These are phyloP conservation scores for Pseudomyrmex dendroicus DNA, from an alignment of 1,140 invertebrate species.

Conservation along the genomic window DNA sequence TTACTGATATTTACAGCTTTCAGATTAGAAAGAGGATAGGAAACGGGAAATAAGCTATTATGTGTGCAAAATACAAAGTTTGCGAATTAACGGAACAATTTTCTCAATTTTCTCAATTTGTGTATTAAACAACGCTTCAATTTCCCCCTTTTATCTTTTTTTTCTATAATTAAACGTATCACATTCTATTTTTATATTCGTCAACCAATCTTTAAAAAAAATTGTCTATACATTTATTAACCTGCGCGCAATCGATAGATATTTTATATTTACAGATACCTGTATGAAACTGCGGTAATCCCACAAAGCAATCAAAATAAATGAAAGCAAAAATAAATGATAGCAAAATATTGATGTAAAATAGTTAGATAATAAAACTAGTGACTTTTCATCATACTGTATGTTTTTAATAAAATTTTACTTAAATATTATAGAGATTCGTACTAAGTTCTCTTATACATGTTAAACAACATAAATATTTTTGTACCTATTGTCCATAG, in stretches of 20 bases:
- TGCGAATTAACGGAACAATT: background rate
- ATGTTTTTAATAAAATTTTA: background rate
- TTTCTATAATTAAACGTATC: too few species aligned
- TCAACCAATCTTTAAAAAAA: too few species aligned
- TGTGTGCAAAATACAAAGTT: background rate
- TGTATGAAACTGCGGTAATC: background rate
- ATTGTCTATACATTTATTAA: too few species aligned
- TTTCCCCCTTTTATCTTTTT: too few species aligned
- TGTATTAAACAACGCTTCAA: too few species aligned
- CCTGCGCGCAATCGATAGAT: too few species aligned
- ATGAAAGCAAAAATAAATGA: background rate
- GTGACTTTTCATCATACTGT: background rate
- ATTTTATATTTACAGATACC: conserved; percentile 30
- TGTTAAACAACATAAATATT: background rate
- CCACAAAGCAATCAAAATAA: conserved; percentile 24
- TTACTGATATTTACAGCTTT: conserved; percentile 28
- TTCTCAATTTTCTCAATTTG: too few species aligned
- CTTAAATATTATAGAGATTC: background rate
- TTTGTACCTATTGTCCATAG: background rate
- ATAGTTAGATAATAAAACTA: background rate
- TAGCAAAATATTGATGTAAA: background rate
- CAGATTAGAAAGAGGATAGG: background rate
- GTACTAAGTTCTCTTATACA: background rate
- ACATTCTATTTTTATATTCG: conserved; percentile 4
- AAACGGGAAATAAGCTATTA: background rate